Conservation (phyloP, 2,113 vertebrate genomes). For the Gymnobelideus leadbeateri region DNA sequence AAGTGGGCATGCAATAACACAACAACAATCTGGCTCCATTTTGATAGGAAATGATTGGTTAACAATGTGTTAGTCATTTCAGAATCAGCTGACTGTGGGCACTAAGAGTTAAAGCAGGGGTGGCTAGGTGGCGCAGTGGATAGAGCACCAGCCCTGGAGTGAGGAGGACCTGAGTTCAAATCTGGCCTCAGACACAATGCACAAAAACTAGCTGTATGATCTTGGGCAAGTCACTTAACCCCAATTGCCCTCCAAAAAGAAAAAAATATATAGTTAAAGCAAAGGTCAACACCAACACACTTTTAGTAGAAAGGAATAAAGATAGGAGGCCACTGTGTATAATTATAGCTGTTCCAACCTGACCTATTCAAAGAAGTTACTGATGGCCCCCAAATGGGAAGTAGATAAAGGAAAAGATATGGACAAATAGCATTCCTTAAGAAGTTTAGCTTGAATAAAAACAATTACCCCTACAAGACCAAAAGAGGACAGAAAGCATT, state of each 20-base stretch:
- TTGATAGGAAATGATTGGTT: not conserved
- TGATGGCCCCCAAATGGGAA: not conserved
- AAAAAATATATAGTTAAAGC: not conserved
- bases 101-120: too few relatives aligned
- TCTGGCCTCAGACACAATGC: too few relatives aligned
- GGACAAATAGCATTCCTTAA: not conserved
- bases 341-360: not conserved
- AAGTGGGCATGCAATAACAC: not conserved
- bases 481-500: not conserved
- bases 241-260: too few relatives aligned
- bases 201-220: too few relatives aligned
- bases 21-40: not conserved
- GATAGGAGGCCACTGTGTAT: not conserved
- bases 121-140: too few relatives aligned
- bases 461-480: not conserved
- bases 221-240: too few relatives aligned
- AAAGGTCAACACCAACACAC: not conserved
- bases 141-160: too few relatives aligned
- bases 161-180: too few relatives aligned
- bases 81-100: not conserved
- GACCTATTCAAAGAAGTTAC: not conserved
- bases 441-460: not conserved
- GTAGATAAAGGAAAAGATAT: not conserved
- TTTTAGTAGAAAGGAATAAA: not conserved
- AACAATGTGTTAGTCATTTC: not conserved